A percentile compares a stretch with the other conserved stretches of the same genome.
Evolutionary conservation across 2,888 invertebrate species (phyloP).

Genomic region (Eumerus sabulonum): DNA sequence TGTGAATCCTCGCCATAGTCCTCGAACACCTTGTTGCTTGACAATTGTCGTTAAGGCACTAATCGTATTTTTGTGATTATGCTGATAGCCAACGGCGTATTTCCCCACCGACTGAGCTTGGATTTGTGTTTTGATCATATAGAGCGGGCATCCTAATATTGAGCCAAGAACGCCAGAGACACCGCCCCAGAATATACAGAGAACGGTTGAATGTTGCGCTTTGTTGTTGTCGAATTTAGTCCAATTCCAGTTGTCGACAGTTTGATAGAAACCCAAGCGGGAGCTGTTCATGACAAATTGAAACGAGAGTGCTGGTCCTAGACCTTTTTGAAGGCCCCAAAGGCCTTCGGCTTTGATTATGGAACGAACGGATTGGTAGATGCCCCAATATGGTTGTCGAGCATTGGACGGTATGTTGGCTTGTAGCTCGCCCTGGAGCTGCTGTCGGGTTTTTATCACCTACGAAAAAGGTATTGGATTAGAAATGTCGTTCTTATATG

Average conservation of each 20-base stretch:
- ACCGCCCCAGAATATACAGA: conserved; percentile 73
- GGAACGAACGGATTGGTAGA: conserved; percentile 88
- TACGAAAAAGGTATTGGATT: conserved; percentile 15
- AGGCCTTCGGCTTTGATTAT: conserved; percentile 89
- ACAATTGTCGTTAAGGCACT: conserved; percentile 80
- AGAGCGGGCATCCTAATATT: conserved; percentile 86
- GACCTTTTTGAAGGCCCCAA: conserved; percentile 86
- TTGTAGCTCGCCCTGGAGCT: conserved; percentile 90
- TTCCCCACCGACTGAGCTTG: conserved; percentile 85
- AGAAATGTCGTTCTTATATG: too few relatives aligned
- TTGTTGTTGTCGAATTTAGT: conserved; percentile 73
- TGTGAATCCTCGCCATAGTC: conserved; percentile 88
- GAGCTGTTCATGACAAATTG: conserved; percentile 81
- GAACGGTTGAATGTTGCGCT: conserved; percentile 58
- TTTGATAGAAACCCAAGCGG: conserved; percentile 84
- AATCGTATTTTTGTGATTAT: conserved; percentile 83
- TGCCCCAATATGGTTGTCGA: conserved; percentile 83
- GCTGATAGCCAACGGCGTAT: conserved; percentile 92
- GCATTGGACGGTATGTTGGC: conserved; percentile 80
- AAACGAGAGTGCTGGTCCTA: conserved; percentile 91
- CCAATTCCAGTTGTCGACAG: conserved; percentile 82
- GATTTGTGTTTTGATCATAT: conserved; percentile 91
- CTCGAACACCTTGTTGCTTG: conserved; percentile 81
- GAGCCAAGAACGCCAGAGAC: conserved; percentile 85
- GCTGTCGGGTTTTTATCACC: conserved; percentile 89